These are phyloP conservation scores for Pseudococcus longispinus DNA, from an alignment of 2,888 invertebrate genomes.

Conservation along the genomic window DNA sequence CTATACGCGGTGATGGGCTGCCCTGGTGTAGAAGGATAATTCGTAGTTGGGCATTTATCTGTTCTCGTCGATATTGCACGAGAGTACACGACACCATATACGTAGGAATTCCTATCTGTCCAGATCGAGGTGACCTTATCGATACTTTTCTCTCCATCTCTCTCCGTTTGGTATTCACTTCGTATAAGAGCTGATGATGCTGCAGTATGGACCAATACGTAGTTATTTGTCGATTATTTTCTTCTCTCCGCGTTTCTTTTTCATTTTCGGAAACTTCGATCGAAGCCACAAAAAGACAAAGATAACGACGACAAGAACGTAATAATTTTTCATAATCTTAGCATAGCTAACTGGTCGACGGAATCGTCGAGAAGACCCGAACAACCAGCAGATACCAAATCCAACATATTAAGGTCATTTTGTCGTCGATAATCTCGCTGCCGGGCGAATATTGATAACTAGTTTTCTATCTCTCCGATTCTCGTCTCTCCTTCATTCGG, in stretches of 20 bases:
- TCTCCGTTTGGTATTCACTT: neutral
- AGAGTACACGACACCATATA: neutral
- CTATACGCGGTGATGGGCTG: neutral
- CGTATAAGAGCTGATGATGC: neutral
- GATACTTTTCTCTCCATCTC: neutral
- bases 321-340: conserved; percentile 51
- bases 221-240: neutral
- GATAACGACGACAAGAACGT: neutral
- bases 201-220: neutral
- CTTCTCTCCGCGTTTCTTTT: neutral
- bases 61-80: neutral
- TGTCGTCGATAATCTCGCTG: conserved; percentile 55
- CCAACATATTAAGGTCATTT: conserved; percentile 53
- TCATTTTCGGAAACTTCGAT: neutral
- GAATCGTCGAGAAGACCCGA: neutral
- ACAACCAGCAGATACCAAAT: neutral
- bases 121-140: conserved; percentile 49
- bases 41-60: neutral
- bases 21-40: neutral
- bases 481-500: neutral
- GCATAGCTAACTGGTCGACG: neutral
- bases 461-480: conserved; percentile 32
- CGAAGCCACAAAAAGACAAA: neutral
- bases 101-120: neutral
- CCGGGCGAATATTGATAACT: conserved; percentile 54